phyloP scores from a whole-genome alignment of 2,888 invertebrate species.

The Mythimna lalbum region DNA sequence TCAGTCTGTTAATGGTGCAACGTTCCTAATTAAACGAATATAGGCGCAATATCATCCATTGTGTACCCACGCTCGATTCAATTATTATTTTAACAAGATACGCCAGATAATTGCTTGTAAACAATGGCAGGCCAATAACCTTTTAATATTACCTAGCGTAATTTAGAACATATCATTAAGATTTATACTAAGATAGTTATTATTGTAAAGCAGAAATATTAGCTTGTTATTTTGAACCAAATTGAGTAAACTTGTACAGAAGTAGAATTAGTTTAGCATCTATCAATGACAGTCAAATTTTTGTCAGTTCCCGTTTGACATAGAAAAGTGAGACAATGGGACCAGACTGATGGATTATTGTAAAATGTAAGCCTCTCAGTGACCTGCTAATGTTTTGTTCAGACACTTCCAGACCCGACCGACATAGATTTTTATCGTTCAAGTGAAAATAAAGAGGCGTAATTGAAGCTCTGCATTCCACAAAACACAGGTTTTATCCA shows the following conservation, averaged over 20 bases:
- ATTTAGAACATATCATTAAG: constrained; percentile 50
- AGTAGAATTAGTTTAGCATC: constrained; percentile 19
- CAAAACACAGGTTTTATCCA: constrained; percentile 9
- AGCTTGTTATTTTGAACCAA: constrained; percentile 26
- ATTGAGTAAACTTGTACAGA: constrained; percentile 10
- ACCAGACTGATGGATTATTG: constrained; percentile 51
- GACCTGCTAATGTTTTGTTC: constrained; percentile 14
- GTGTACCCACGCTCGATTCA: constrained; percentile 69
- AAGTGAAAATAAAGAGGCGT: background rate
- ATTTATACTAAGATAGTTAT: constrained; percentile 35
- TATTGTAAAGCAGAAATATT: constrained; percentile 20
- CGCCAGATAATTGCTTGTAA: constrained; percentile 66
- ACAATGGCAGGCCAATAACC: constrained; percentile 68
- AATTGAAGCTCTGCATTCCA: background rate
- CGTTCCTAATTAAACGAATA: constrained; percentile 58
- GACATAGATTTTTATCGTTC: constrained; percentile 1
- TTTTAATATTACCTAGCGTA: constrained; percentile 64
- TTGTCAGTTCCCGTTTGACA: constrained; percentile 33
- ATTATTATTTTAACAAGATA: constrained; percentile 71
- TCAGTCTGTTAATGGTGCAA: constrained; percentile 43
- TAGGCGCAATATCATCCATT: constrained; percentile 52
- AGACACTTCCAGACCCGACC: constrained; percentile 5
- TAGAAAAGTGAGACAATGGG: constrained; percentile 53
- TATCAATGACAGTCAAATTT: constrained; percentile 13
- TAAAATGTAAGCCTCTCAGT: constrained; percentile 18